Conservation (phyloP, 2,888 invertebrate species). For the Lepas anatifera region DNA sequence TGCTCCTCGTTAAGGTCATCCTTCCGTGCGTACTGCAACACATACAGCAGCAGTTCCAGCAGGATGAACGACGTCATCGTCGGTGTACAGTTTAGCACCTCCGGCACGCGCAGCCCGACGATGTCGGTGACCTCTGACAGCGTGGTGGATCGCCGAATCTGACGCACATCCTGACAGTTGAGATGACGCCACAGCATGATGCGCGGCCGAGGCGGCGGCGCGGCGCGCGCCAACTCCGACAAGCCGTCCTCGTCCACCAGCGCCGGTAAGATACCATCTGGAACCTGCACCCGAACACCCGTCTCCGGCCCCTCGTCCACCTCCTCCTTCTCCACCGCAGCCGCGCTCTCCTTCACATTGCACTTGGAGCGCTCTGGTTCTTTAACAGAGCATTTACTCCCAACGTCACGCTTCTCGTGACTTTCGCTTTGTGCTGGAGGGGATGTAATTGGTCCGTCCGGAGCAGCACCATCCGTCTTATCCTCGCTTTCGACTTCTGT, state of each 20-base stretch:
- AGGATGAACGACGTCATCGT: background rate
- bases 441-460: too few relatives aligned
- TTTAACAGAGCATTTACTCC: too few relatives aligned
- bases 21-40: conserved; percentile 6
- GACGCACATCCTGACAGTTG: background rate
- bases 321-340: too few relatives aligned
- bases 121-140: background rate
- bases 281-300: background rate
- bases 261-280: background rate
- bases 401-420: too few relatives aligned
- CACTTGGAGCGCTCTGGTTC: too few relatives aligned
- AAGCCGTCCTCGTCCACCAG: background rate
- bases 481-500: too few relatives aligned
- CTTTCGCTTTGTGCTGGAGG: too few relatives aligned
- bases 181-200: background rate
- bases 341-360: too few relatives aligned
- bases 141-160: background rate
- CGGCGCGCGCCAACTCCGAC: background rate
- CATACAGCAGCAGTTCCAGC: conserved; percentile 5
- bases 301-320: background rate
- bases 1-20: background rate
- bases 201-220: background rate
- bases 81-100: background rate
- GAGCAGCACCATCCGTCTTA: too few relatives aligned
- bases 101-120: background rate